A percentile compares a stretch with the other conserved stretches of the same genome.
These are phyloP conservation scores for Dastarcus helophoroides DNA, from an alignment of 2,888 invertebrate species.

Conservation along the genomic window DNA sequence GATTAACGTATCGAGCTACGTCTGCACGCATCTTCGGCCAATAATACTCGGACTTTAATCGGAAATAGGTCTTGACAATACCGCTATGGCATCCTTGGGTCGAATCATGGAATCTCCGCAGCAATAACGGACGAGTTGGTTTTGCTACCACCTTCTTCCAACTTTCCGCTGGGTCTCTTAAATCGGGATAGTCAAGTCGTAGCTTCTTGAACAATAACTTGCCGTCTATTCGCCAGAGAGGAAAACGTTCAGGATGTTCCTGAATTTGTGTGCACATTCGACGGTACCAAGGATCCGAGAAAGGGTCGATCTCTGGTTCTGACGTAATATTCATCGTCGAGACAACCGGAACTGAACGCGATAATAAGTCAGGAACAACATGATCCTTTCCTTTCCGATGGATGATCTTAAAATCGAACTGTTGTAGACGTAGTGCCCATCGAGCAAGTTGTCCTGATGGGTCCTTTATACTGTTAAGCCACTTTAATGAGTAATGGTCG, in stretches of 20 bases:
- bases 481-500: constrained; percentile 14
- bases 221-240: constrained; percentile 3
- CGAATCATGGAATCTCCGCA: constrained; percentile 4
- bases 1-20: constrained; percentile 9
- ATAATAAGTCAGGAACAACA: constrained; percentile 6
- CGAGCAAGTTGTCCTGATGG: constrained; percentile 12
- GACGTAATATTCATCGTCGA: constrained; percentile 5
- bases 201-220: constrained; percentile 6
- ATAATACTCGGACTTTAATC: constrained; percentile 6
- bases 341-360: constrained; percentile 2
- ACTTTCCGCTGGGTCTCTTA: neutral
- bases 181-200: neutral
- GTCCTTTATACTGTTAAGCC: constrained; percentile 13
- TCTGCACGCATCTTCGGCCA: constrained; percentile 10
- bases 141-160: constrained; percentile 10
- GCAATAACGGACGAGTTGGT: constrained; percentile 1
- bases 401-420: constrained; percentile 7
- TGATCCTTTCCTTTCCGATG: constrained; percentile 14
- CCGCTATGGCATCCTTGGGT: constrained; percentile 4
- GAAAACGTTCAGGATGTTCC: constrained; percentile 5
- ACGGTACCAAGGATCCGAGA: constrained; percentile 10
- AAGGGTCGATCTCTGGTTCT: too few relatives aligned
- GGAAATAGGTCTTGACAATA: constrained; percentile 6
- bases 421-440: constrained; percentile 11
- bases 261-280: constrained; percentile 4